Conservation (phyloP, 2,888 invertebrate genomes). For the Lepidonotus clava region DNA sequence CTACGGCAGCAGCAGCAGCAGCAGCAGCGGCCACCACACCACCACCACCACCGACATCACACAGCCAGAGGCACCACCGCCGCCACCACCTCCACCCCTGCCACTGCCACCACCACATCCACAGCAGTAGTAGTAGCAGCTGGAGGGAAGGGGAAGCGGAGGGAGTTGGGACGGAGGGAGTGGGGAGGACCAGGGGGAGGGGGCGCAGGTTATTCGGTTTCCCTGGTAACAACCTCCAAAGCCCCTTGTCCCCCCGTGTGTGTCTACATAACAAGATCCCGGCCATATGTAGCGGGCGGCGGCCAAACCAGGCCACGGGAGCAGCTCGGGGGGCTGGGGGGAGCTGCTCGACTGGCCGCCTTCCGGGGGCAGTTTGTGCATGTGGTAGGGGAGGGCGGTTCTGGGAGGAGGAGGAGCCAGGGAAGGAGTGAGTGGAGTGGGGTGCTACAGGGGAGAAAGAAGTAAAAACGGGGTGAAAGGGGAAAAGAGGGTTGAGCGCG, state of each 20-base stretch:
- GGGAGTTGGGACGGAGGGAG: not conserved
- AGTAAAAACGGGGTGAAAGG: not conserved
- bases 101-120: not conserved
- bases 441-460: not conserved
- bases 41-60: constrained; percentile 7
- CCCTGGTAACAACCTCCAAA: constrained; percentile 11
- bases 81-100: not conserved
- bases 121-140: constrained; percentile 4
- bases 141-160: not conserved
- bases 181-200: not conserved
- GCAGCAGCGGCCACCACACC: not conserved
- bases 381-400: too few relatives aligned
- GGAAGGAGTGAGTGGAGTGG: too few relatives aligned
- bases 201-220: not conserved
- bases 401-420: too few relatives aligned
- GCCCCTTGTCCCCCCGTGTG: not conserved
- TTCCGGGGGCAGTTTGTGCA: too few relatives aligned
- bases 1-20: not conserved
- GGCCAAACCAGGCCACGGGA: not conserved
- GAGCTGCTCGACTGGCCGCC: too few relatives aligned
- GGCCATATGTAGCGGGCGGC: not conserved
- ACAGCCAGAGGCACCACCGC: not conserved
- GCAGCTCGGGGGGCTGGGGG: not conserved
- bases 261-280: constrained; percentile 16
- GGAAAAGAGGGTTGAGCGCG: not conserved